These are phyloP conservation scores for Diabrotica balteata DNA, from an alignment of 2,888 invertebrate species.

Conservation along the genomic window DNA sequence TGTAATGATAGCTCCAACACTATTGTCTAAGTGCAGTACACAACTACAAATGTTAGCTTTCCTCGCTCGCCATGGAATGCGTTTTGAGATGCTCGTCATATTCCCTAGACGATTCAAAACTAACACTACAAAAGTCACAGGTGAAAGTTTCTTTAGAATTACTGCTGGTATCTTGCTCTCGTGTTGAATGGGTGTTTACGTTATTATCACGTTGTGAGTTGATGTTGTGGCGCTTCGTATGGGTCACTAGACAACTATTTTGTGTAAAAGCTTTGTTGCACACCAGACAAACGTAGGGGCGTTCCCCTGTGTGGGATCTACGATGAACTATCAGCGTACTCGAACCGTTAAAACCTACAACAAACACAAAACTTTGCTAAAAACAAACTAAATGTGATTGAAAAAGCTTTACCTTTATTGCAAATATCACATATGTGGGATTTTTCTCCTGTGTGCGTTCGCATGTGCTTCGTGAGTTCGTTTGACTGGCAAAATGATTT, in stretches of 20 bases:
- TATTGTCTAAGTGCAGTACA: too few relatives aligned
- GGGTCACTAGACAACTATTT: slow-evolving; percentile 58
- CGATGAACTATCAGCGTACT: slow-evolving; percentile 58
- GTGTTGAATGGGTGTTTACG: slow-evolving; percentile 13
- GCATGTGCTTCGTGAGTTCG: slow-evolving; percentile 60
- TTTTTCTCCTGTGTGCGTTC: slow-evolving; percentile 61
- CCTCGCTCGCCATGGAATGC: slow-evolving; percentile 19
- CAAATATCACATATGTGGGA: slow-evolving; percentile 61
- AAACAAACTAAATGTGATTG: background rate
- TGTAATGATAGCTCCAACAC: too few relatives aligned
- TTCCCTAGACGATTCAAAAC: slow-evolving; percentile 21
- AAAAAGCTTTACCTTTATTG: slow-evolving; percentile 54
- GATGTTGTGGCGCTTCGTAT: slow-evolving; percentile 57
- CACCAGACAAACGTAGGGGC: slow-evolving; percentile 56
- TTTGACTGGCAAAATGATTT: slow-evolving; percentile 62
- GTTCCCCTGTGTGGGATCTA: slow-evolving; percentile 58
- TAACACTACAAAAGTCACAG: slow-evolving; percentile 30
- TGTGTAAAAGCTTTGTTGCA: slow-evolving; percentile 58
- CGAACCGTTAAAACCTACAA: slow-evolving; percentile 58
- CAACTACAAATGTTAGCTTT: slow-evolving; percentile 22
- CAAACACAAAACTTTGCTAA: slow-evolving; percentile 1
- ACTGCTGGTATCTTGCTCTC: background rate
- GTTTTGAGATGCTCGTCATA: slow-evolving; percentile 28
- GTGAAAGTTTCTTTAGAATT: slow-evolving; percentile 25
- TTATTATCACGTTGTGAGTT: slow-evolving; percentile 2